A percentile compares a stretch with the other conserved stretches of the same genome.
These are phyloP conservation scores for Torymus aiolomorphi DNA, from an alignment of 2,888 invertebrate genomes.

Conservation along the genomic window DNA sequence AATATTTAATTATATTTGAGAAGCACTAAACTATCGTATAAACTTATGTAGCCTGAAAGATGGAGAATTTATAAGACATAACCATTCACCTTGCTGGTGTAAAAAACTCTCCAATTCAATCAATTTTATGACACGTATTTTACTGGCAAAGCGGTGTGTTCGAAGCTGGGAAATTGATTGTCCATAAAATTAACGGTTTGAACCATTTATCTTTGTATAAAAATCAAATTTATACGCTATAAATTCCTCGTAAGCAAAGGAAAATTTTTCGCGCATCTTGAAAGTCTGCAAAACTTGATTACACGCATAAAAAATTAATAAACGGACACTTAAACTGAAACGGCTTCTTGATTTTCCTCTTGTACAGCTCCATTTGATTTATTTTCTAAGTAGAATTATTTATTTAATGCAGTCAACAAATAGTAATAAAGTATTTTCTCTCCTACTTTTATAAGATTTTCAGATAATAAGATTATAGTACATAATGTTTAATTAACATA, in stretches of 20 bases:
- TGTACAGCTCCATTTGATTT: too few species aligned
- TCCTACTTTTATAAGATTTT: too few species aligned
- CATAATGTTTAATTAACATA: too few species aligned
- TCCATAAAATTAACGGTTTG: slow-evolving; percentile 16
- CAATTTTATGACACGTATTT: slow-evolving; percentile 15
- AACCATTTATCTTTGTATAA: slow-evolving; percentile 7
- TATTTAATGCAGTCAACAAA: too few species aligned
- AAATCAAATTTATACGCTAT: slow-evolving; percentile 3
- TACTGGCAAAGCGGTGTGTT: background rate
- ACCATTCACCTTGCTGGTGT: background rate
- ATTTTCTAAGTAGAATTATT: too few species aligned
- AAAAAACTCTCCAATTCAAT: slow-evolving; percentile 7
- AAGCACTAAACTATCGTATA: background rate
- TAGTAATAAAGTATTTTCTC: too few species aligned
- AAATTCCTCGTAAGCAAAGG: background rate
- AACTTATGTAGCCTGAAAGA: background rate
- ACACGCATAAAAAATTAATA: too few species aligned
- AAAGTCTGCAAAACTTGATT: too few species aligned
- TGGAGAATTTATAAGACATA: background rate
- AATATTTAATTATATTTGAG: too few species aligned
- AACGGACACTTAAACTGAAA: too few species aligned
- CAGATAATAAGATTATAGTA: too few species aligned
- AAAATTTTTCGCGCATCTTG: slow-evolving; percentile 12
- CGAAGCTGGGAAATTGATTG: slow-evolving; percentile 11
- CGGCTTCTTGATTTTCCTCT: too few species aligned